phyloP scores from a whole-genome alignment of 1,140 invertebrate genomes.

The Trypoxylus dichotomus region DNA sequence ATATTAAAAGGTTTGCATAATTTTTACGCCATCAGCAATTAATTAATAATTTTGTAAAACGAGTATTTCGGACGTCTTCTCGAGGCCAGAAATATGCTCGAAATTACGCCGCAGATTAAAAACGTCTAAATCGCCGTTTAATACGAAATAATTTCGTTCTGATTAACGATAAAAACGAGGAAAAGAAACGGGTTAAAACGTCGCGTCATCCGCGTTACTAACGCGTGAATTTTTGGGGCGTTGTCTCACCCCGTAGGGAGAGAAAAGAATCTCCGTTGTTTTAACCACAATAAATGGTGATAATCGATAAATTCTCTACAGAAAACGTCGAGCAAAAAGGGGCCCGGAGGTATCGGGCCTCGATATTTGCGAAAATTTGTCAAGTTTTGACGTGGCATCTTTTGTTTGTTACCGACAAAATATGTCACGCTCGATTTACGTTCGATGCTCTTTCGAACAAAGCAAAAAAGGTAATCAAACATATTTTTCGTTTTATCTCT shows the following conservation, averaged over 20 bases:
- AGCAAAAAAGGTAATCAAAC: background rate
- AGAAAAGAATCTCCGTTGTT: background rate
- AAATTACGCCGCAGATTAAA: constrained; percentile 36
- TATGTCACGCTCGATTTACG: background rate
- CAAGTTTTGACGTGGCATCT: constrained; percentile 10
- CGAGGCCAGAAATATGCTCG: constrained; percentile 49
- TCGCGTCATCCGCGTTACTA: background rate
- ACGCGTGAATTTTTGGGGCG: background rate
- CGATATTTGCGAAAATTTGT: background rate
- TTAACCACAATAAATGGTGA: background rate
- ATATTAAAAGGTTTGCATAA: constrained; percentile 53
- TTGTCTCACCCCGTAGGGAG: background rate
- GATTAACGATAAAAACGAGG: background rate
- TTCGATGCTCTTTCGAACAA: background rate
- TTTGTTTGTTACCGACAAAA: constrained; percentile 9
- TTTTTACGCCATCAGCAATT: constrained; percentile 45
- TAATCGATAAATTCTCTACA: no score
- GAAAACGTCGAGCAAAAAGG: no score
- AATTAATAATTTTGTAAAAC: background rate
- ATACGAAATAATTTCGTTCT: no score
- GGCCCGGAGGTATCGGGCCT: no score
- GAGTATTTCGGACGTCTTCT: constrained; percentile 36
- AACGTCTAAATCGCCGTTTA: background rate
- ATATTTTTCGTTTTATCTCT: background rate
- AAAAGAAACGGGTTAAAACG: background rate